Evolutionary conservation across 37 sponge, comb jelly and placozoan species (phyloP).

Genomic region (Tethya wilhelma): DNA sequence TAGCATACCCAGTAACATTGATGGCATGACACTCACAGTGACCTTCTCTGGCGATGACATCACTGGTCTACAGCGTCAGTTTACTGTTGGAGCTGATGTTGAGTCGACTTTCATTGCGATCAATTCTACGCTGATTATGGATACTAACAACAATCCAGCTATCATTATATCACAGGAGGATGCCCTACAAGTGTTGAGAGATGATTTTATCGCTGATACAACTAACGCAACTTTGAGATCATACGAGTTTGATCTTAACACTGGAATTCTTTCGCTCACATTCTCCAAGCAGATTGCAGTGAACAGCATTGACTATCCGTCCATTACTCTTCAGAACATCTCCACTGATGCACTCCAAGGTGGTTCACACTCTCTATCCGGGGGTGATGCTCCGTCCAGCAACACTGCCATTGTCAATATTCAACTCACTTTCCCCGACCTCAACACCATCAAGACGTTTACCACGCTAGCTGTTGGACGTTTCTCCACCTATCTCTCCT

Average conservation of each 20-base stretch:
- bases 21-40: constrained; percentile 49
- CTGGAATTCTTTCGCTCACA: constrained; percentile 66
- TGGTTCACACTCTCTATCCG: constrained; percentile 47
- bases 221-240: constrained; percentile 42
- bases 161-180: constrained; percentile 14
- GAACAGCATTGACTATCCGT: constrained; percentile 33
- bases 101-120: constrained; percentile 59
- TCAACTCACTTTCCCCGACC: constrained; percentile 44
- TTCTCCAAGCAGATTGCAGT: constrained; percentile 76
- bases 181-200: constrained; percentile 31
- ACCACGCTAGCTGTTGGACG: constrained; percentile 32
- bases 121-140: constrained; percentile 40
- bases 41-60: constrained; percentile 48
- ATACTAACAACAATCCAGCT: constrained; percentile 58
- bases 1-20: constrained; percentile 10
- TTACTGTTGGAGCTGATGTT: constrained; percentile 48
- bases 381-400: constrained; percentile 27
- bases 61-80: constrained; percentile 55
- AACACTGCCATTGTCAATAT: constrained; percentile 65
- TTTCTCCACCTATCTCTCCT: constrained; percentile 64
- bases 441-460: constrained; percentile 73
- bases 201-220: constrained; percentile 58
- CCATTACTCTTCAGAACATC: constrained; percentile 66
- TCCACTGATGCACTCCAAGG: background rate
- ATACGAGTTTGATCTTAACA: constrained; percentile 79